Percentiles rank a stretch among this genome's conserved stretches.
Evolutionary conservation across 2,888 invertebrate genomes (phyloP).

Genomic region (Therioaphis trifolii): DNA sequence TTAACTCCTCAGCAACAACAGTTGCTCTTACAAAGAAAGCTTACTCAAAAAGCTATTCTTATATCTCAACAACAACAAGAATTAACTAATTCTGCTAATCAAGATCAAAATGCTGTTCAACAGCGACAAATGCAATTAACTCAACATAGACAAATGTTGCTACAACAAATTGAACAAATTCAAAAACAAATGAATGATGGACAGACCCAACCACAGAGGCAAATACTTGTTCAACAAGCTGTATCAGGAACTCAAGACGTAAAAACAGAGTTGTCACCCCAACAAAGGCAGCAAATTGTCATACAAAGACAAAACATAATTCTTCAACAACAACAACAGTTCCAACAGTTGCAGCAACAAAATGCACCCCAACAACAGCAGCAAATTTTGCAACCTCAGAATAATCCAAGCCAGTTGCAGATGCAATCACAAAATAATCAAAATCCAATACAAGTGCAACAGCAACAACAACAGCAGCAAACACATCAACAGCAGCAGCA

Average conservation of each 20-base stretch:
- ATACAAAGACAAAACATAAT: slow-evolving; percentile 64
- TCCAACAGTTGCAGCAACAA: slow-evolving; percentile 65
- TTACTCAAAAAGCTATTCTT: slow-evolving; percentile 63
- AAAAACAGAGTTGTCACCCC: slow-evolving; percentile 61
- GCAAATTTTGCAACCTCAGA: slow-evolving; percentile 64
- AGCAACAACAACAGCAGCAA: slow-evolving; percentile 62
- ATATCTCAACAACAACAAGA: slow-evolving; percentile 66
- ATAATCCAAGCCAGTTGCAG: slow-evolving; percentile 63
- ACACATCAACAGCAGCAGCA: slow-evolving; percentile 67
- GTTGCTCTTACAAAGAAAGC: slow-evolving; percentile 67
- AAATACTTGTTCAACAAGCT: slow-evolving; percentile 63
- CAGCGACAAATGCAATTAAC: slow-evolving; percentile 62
- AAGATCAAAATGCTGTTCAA: slow-evolving; percentile 64
- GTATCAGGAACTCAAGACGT: slow-evolving; percentile 57
- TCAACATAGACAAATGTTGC: slow-evolving; percentile 65
- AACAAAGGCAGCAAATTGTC: slow-evolving; percentile 62
- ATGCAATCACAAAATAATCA: slow-evolving; percentile 63
- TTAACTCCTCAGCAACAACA: slow-evolving; percentile 66
- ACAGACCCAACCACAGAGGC: slow-evolving; percentile 68
- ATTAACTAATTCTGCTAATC: slow-evolving; percentile 63
- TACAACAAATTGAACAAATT: slow-evolving; percentile 66
- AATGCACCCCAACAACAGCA: slow-evolving; percentile 61
- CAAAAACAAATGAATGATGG: slow-evolving; percentile 67
- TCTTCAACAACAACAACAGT: slow-evolving; percentile 64
- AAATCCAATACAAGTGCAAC: slow-evolving; percentile 63